A percentile compares a stretch with the other conserved stretches of the same genome.
These are phyloP conservation scores for Acanthopleura granulata DNA, from an alignment of 2,888 invertebrate species.

Conservation along the genomic window DNA sequence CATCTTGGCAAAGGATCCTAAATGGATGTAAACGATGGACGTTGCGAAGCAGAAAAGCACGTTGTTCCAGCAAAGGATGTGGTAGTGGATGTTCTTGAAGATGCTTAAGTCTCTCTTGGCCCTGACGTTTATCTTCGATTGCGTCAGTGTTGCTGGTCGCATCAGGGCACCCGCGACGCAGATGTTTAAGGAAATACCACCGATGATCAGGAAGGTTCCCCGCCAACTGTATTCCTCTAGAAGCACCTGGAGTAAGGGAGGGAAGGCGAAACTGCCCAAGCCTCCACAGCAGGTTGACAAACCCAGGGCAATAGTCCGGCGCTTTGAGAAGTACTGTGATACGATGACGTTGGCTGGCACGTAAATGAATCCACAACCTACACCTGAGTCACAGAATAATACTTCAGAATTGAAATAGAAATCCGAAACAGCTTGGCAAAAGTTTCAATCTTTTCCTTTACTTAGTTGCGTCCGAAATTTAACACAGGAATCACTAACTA, in stretches of 20 bases:
- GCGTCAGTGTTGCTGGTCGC: background rate
- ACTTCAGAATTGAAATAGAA: too few relatives aligned
- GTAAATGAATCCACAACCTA: conserved; percentile 20
- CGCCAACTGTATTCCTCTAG: conserved; percentile 19
- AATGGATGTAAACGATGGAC: conserved; percentile 22
- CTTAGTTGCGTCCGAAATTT: too few relatives aligned
- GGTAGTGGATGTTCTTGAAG: conserved; percentile 27
- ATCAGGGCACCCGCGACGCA: conserved; percentile 21
- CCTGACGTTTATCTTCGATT: background rate
- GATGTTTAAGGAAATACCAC: conserved; percentile 20
- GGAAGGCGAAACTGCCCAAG: conserved; percentile 21
- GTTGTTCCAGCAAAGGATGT: conserved; percentile 23
- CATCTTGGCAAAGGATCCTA: conserved; percentile 15
- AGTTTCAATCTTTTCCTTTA: too few relatives aligned
- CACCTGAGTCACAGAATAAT: conserved; percentile 15
- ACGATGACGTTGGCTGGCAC: conserved; percentile 20
- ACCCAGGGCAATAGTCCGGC: conserved; percentile 15
- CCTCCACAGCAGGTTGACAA: conserved; percentile 19
- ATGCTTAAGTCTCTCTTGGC: conserved; percentile 19
- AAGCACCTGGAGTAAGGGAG: conserved; percentile 14
- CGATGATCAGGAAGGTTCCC: conserved; percentile 17
- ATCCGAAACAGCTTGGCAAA: too few relatives aligned
- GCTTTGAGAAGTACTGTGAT: conserved; percentile 15
- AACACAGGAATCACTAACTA: too few relatives aligned
- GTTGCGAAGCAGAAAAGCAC: conserved; percentile 20